Base-by-base conservation (phyloP, 2,113 vertebrate genomes). In the Oncorhynchus kisutch region DNA sequence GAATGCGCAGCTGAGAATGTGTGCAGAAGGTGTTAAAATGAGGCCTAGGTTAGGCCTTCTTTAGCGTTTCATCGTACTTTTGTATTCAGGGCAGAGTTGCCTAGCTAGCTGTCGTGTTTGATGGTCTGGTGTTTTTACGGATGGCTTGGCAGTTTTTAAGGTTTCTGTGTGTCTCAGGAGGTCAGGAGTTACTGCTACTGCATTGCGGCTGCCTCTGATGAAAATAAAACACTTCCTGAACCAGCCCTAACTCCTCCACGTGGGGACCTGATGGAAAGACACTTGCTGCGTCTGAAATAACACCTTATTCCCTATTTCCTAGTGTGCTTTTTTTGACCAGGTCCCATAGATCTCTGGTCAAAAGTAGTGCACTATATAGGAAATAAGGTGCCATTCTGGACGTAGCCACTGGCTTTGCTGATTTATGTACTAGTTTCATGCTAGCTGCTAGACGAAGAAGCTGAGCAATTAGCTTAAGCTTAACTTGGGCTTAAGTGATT, bases 1-100 rank as follows among this genome's bases (percentile, higher is more conserved):
- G 78, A 82, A 64, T 70, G 69, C 80, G 34, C 75, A 68, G 64
- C 22, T 84, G 82, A 83, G 68, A 81, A 68, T 81, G 78, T 81
- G 82, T 75, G 79, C 66, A 69, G 49, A 86, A 81, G 73, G 66
- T 71, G 78, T 34, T 73, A 85, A 81, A 77, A 76, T 12, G 13
- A 24, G 62, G 68, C n/a, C 72, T 20, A 5, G 6, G 34, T 24
- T 72, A 77, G 67, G 3, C 39, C 77, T 79, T 72, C 81, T 66
- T 22, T 48, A 71, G 81, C 78, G 11, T 27, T 34, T 67, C 22
- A 39, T 14, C 70, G 6, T 34, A 60, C 69, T 69, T 81, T 81
- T 45, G 69, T 18, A 16, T 73, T 77, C 14, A 8, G 25, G 66
- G 25, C 14, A 71, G 67, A 72, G 29, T 66, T 79, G 70, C 73